phyloP scores from a whole-genome alignment of 1,140 invertebrate species.

The Heliconius melpomene region DNA sequence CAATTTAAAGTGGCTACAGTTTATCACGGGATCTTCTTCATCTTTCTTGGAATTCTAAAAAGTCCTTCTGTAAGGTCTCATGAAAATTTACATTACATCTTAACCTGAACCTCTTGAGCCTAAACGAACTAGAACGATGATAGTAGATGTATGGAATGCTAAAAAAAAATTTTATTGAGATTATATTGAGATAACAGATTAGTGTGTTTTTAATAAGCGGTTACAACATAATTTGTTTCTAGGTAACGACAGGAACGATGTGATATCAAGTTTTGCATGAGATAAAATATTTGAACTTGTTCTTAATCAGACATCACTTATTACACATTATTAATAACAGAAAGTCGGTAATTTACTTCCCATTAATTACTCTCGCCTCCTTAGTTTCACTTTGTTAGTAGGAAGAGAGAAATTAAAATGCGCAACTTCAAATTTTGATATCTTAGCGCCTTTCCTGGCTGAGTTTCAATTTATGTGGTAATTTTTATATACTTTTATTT shows the following conservation, averaged over 20 bases:
- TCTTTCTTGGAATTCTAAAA: too few relatives aligned
- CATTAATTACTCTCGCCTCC: neutral
- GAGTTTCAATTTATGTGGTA: neutral
- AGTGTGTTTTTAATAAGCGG: too few relatives aligned
- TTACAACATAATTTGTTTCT: neutral
- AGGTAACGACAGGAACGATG: neutral
- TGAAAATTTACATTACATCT: too few relatives aligned
- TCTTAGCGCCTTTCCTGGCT: neutral
- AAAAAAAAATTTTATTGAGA: too few relatives aligned
- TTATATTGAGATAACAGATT: too few relatives aligned
- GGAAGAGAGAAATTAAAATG: neutral
- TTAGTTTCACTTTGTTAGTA: neutral
- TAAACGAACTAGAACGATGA: too few relatives aligned
- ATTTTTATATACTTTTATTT: too few relatives aligned
- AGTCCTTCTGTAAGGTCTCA: too few relatives aligned
- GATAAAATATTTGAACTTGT: slow-evolving; percentile 26
- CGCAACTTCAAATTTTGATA: neutral
- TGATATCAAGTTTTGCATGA: slow-evolving; percentile 17
- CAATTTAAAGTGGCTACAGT: neutral
- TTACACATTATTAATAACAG: slow-evolving; percentile 26
- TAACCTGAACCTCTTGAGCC: too few relatives aligned
- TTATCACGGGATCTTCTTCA: too few relatives aligned
- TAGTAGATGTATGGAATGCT: too few relatives aligned
- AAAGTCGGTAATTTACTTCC: slow-evolving; percentile 20
- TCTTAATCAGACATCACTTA: slow-evolving; percentile 22